Evolutionary conservation across 2,888 invertebrate genomes (phyloP).

Genomic region (Colletes collaris): DNA sequence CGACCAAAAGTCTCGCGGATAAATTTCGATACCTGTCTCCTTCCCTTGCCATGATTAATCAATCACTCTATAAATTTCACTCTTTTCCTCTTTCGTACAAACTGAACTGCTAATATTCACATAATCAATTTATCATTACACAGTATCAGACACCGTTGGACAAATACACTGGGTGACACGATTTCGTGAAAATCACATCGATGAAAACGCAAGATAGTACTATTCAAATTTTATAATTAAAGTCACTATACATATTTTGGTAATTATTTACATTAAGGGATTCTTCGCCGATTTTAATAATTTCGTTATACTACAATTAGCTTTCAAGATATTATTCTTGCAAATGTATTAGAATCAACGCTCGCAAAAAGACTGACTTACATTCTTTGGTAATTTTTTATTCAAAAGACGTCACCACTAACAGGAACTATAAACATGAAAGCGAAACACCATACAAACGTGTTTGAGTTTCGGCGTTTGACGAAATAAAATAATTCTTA

Average conservation of each 20-base stretch:
- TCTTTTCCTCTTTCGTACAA: background rate
- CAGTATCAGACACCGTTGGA: background rate
- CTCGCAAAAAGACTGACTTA: too few relatives aligned
- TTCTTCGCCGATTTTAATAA: too few relatives aligned
- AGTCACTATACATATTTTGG: too few relatives aligned
- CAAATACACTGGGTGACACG: too few relatives aligned
- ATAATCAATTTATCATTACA: background rate
- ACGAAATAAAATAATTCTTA: constrained; percentile 28
- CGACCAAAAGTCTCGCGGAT: constrained; percentile 89
- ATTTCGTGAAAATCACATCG: background rate
- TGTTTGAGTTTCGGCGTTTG: constrained; percentile 24
- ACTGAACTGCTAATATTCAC: constrained; percentile 1
- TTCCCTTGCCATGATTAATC: constrained; percentile 38
- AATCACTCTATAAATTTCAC: background rate
- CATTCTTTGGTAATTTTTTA: background rate
- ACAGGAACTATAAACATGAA: constrained; percentile 38
- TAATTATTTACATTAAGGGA: too few relatives aligned
- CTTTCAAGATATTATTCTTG: too few relatives aligned
- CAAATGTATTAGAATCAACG: too few relatives aligned
- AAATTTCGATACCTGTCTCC: constrained; percentile 89
- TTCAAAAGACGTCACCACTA: background rate
- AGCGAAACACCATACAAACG: constrained; percentile 39
- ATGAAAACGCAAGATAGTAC: too few relatives aligned
- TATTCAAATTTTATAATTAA: too few relatives aligned
- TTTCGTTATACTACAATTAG: too few relatives aligned